phyloP scores from a whole-genome alignment of 2,888 invertebrate genomes.

The Hofmannophila pseudospretella region DNA sequence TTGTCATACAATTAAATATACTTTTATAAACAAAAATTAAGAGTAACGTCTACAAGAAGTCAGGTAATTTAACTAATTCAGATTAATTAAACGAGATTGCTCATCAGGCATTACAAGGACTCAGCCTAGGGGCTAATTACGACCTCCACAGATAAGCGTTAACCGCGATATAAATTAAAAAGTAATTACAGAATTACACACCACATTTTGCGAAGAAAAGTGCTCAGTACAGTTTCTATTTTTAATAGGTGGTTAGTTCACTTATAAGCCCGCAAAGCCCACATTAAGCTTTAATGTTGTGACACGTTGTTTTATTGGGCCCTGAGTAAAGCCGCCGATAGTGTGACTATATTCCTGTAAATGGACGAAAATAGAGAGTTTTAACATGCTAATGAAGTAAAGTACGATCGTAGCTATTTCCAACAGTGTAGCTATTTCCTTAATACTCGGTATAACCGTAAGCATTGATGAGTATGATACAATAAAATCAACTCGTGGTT shows the following conservation, averaged over 20 bases:
- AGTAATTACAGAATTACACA: not conserved
- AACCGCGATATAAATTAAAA: conserved; percentile 3
- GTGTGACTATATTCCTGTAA: not conserved
- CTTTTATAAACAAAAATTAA: conserved; percentile 6
- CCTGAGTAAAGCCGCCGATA: conserved; percentile 2
- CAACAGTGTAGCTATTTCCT: no score
- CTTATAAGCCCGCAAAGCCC: not conserved
- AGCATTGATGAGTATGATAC: no score
- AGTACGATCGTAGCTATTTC: no score
- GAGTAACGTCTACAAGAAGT: conserved; percentile 10
- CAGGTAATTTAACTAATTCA: conserved; percentile 11
- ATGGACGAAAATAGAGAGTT: no score
- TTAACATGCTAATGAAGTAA: no score
- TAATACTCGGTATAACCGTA: no score
- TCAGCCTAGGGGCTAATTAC: conserved; percentile 3
- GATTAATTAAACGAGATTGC: conserved; percentile 9
- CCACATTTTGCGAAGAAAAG: no score
- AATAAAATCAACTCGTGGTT: no score
- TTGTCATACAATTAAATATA: conserved; percentile 1
- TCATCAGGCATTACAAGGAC: conserved; percentile 3
- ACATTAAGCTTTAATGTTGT: conserved; percentile 3
- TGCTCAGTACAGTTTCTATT: not conserved
- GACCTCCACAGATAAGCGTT: conserved; percentile 2
- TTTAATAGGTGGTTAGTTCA: not conserved
- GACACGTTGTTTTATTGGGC: not conserved